Evolutionary conservation across 2,888 invertebrate species (phyloP).

Genomic region (Eumacrocentrus americanus): DNA sequence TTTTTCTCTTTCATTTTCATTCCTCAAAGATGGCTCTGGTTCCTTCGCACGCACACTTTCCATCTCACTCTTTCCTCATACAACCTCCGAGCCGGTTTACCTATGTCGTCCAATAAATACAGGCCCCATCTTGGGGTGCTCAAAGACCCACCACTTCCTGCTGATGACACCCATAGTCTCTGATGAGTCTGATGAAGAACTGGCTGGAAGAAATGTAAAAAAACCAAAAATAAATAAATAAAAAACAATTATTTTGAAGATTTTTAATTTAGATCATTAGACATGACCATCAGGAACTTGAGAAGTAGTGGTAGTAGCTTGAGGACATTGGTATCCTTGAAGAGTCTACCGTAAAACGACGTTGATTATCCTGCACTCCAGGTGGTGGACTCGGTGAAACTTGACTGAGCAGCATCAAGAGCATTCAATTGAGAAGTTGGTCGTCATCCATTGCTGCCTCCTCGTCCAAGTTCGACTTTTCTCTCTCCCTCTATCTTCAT

Average conservation of each 20-base stretch:
- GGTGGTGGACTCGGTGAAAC: constrained; percentile 21
- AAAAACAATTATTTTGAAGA: constrained; percentile 13
- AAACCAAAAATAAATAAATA: not conserved
- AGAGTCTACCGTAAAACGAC: constrained; percentile 22
- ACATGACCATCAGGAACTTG: too few species aligned
- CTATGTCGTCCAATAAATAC: constrained; percentile 59
- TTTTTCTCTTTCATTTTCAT: constrained; percentile 55
- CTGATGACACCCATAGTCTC: constrained; percentile 5
- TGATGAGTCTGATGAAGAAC: constrained; percentile 3
- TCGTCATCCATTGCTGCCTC: not conserved
- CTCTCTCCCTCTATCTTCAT: not conserved
- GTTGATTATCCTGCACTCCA: constrained; percentile 27
- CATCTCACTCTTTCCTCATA: constrained; percentile 18
- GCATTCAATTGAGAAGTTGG: constrained; percentile 20
- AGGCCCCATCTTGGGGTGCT: constrained; percentile 35
- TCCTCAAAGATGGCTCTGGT: constrained; percentile 47
- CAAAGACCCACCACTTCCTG: constrained; percentile 5
- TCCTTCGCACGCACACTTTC: constrained; percentile 34
- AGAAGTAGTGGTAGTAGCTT: too few species aligned
- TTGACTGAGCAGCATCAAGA: constrained; percentile 12
- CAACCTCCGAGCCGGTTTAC: constrained; percentile 55
- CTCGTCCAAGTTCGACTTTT: not conserved
- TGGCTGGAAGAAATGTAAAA: not conserved
- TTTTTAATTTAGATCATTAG: too few species aligned
- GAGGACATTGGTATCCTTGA: constrained; percentile 20